These are phyloP conservation scores for Phenacoccus solenopsis DNA, from an alignment of 1,140 invertebrate species.

Conservation along the genomic window DNA sequence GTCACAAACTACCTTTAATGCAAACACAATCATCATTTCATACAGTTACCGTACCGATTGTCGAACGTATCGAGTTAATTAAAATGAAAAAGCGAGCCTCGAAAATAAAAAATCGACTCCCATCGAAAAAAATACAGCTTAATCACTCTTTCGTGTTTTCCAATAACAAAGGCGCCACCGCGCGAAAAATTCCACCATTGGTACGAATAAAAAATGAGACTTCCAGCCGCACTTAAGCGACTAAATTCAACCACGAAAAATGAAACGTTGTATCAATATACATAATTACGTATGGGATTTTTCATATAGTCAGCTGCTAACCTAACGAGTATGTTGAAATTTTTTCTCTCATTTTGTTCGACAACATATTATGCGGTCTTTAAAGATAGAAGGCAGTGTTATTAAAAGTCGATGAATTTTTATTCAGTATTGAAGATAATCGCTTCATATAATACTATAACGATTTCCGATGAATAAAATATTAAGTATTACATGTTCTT, in stretches of 20 bases:
- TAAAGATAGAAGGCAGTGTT: too few species aligned
- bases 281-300: neutral
- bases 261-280: neutral
- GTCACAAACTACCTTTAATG: too few species aligned
- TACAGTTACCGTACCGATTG: too few species aligned
- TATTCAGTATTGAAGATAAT: too few species aligned
- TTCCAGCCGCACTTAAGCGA: neutral
- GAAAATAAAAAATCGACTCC: neutral
- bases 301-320: neutral
- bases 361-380: too few species aligned
- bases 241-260: too few species aligned
- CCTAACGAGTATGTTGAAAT: neutral
- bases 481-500: too few species aligned
- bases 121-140: neutral
- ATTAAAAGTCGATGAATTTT: too few species aligned
- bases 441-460: too few species aligned
- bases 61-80: neutral
- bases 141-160: neutral
- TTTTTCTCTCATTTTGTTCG: too few species aligned
- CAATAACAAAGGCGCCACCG: neutral
- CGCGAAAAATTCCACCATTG: neutral
- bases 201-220: neutral
- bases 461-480: too few species aligned
- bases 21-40: too few species aligned
- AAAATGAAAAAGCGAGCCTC: neutral